Evolutionary conservation across 2,113 vertebrate species (phyloP).

Genomic region (Corythoichthys intestinalis): DNA sequence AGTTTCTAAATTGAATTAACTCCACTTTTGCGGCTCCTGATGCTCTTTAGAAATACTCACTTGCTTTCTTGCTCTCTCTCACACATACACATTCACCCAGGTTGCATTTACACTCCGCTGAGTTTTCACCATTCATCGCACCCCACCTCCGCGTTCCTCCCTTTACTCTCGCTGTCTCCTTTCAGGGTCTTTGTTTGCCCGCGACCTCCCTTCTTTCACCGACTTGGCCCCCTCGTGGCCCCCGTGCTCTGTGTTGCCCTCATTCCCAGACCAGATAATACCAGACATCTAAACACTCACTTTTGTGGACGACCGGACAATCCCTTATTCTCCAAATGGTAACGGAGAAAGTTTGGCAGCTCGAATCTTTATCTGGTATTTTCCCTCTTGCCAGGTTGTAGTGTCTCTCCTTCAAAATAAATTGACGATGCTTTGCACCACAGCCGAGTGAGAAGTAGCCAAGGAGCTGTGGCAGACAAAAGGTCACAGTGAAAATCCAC

Average conservation of each 20-base stretch:
- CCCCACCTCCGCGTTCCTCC: conserved; percentile 21
- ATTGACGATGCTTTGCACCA: neutral
- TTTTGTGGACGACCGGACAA: conserved; percentile 40
- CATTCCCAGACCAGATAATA: conserved; percentile 64
- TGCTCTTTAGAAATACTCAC: neutral
- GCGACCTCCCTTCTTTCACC: conserved; percentile 86
- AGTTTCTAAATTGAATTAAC: conserved; percentile 4
- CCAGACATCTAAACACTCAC: conserved; percentile 60
- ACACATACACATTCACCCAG: conserved; percentile 65
- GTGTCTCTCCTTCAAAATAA: neutral
- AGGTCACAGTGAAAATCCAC: conserved; percentile 61
- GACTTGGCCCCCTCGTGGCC: conserved; percentile 84
- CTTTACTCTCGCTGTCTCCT: conserved; percentile 70
- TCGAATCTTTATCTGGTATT: neutral
- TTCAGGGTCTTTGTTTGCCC: conserved; percentile 89
- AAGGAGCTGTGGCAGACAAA: conserved; percentile 68
- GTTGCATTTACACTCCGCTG: conserved; percentile 96
- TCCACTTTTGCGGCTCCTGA: conserved; percentile 37
- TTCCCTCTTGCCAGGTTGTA: neutral
- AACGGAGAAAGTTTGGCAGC: conserved; percentile 22
- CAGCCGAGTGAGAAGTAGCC: neutral
- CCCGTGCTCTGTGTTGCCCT: conserved; percentile 69
- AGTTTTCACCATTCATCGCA: conserved; percentile 89
- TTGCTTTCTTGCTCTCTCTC: conserved; percentile 8
- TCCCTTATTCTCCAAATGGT: conserved; percentile 17